Percentiles rank a stretch among this genome's conserved stretches.
Conservation (phyloP, 2,888 invertebrate genomes). For the Lordiphosa fenestrarum region DNA sequence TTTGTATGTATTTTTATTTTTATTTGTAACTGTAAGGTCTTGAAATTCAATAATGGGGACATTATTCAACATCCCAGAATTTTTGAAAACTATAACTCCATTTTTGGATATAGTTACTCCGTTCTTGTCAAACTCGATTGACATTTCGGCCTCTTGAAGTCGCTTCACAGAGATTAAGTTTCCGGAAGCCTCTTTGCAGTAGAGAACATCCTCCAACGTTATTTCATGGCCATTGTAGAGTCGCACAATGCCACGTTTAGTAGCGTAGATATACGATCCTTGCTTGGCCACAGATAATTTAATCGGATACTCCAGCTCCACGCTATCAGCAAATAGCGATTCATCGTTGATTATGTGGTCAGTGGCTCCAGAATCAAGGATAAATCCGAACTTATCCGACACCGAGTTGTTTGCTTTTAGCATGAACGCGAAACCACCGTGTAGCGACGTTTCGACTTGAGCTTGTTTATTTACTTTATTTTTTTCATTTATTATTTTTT, state of each 20-base stretch:
- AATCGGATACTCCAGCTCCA: neutral
- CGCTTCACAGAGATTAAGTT: neutral
- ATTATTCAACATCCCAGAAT: conserved; percentile 7
- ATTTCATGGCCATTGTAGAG: conserved; percentile 3
- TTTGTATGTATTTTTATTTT: conserved; percentile 2
- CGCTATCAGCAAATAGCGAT: neutral
- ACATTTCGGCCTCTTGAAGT: conserved; percentile 11
- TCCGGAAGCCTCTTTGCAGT: no score
- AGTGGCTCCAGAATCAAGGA: neutral
- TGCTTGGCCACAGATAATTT: neutral
- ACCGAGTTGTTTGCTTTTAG: neutral
- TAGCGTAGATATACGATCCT: no score
- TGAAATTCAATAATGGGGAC: conserved; percentile 9
- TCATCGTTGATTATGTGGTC: neutral
- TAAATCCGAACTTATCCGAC: neutral
- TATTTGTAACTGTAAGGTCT: neutral
- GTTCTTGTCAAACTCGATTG: conserved; percentile 6
- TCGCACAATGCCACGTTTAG: no score
- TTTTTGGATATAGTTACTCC: conserved; percentile 10
- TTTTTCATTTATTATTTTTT: neutral
- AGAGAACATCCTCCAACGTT: neutral
- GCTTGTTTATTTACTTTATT: no score
- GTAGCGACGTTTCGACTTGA: no score
- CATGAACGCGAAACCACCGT: neutral
- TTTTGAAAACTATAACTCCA: conserved; percentile 5